Base-by-base conservation (phyloP, 2,113 vertebrate species). In the Sebastes schlegelii region DNA sequence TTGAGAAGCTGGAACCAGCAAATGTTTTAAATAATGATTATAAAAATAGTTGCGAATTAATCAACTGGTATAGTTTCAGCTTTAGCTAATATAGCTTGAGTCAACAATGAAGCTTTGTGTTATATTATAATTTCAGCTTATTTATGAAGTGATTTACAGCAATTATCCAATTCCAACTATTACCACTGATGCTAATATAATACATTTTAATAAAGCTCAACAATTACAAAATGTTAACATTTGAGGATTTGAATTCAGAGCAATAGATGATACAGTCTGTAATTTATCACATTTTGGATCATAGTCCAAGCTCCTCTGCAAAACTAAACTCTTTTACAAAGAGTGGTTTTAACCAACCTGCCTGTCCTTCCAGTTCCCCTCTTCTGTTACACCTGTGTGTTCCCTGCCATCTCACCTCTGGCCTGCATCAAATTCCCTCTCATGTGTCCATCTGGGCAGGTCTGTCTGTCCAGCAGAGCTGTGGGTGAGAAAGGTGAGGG, bases 331-430 rank as follows among this genome's bases (percentile, higher is more conserved):
- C 8, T 64, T 43, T 7, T 16, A 34, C 43, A 52, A 21, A 4
- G 4, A 34, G 8, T 9, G 8, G 16, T 76, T 57, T 17, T 81
- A 63, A 82, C 16, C 2, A 11, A 26, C 43, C 60, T 19, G 5
- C 57, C 54, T 74, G 17, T 77, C 48, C 76, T 70, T 58, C 13
- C 84, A 96, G 95, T 80, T n/a, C 54, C 93, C 40, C 91, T 96
- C 80, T 92, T 92, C 79, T 96, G 95, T 60, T 96, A 94, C 92
- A 95, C 91, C 11, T 96, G 95, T 63, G 93, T 96, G 48, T 95
- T 96, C 46, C 95, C 95, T 0, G 54, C 94, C 65, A 79, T 95
- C 79, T 94, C 95, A 2, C 94, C 94, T 8, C 64, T 94, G 88
- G 92, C 95, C 74, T 96, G 95, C 82, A 93, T 95, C 88, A 89